Evolutionary conservation across 2,797 vertebrate genomes (phyloP), one percentile per base, ranked within the genome.

Genomic region (Amphiprion clarkii): DNA sequence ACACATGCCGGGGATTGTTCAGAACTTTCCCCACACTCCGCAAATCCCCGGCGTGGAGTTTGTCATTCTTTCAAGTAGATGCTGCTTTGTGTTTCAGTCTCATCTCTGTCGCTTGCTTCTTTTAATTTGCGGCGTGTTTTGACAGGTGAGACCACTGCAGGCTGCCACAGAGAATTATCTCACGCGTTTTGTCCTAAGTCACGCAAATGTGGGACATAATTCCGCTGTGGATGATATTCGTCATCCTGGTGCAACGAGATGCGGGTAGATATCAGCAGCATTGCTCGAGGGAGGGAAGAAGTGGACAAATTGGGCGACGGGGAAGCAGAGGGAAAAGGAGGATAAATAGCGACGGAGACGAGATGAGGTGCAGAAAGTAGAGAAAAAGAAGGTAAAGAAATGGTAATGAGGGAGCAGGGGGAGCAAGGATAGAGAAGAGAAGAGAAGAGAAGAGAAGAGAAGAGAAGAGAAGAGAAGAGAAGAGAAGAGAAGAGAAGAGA

Each of bases 11-110:
- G 27, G 75, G 74, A 80, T 71, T 85, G 62, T 88, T 85, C 72
- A 62, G 84, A 91, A 89, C 68, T 82, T 87, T 84, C 48, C 71
- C 69, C 3, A 13, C 63, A 13, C 66, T 60, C 78, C 61, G 66
- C 58, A 67, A 87, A 79, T 78, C 87, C 75, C 71, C 40, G 14
- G 74, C 74, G 89, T 71, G 66, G 61, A 65, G 59, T 77, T 73
- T 73, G 76, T 86, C 74, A 49, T 25, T 55, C 67, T 79, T 79
- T 87, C 27, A 74, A 62, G 65, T 53, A 65, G 53, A 63, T 59
- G 46, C 40, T 44, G 78, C 74, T 79, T 80, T 77, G 52, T 76
- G 67, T 77, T 76, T 70, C 46, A 40, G 63, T 49, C 48, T 42
- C 69, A 29, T 84, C 58, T 58, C 59, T 46, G 57, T 70, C 44